Conservation (phyloP, 2,113 vertebrate species). For the Cyanistes caeruleus region DNA sequence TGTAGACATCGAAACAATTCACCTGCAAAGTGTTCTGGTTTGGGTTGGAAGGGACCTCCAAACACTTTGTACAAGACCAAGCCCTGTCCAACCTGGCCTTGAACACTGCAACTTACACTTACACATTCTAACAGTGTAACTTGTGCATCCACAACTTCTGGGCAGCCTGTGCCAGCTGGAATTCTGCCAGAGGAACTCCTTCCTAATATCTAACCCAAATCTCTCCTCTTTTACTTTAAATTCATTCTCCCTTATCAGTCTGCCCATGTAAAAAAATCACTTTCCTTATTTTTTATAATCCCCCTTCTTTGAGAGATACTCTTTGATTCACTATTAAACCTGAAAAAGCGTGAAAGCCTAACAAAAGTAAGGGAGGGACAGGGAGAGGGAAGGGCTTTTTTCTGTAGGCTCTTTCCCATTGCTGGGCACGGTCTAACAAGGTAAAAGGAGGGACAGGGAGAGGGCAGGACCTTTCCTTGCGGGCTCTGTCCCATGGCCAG, state of each 20-base stretch:
- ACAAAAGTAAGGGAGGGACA: not conserved
- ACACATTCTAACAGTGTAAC: no score
- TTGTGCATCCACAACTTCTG: not conserved
- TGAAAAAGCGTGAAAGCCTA: not conserved
- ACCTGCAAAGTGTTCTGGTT: not conserved
- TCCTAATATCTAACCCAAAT: not conserved
- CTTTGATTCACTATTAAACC: not conserved
- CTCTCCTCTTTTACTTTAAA: not conserved
- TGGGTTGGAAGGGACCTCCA: not conserved
- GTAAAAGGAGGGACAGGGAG: no score
- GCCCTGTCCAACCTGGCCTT: not conserved
- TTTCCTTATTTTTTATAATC: not conserved
- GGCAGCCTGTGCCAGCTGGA: not conserved
- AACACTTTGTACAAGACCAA: accelerated
- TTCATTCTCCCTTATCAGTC: not conserved
- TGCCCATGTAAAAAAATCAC: not conserved
- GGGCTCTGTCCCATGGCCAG: not conserved
- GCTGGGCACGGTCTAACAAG: no score
- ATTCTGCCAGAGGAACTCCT: not conserved
- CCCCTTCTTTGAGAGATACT: not conserved
- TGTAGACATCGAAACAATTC: accelerated
- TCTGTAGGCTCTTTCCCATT: accelerated
- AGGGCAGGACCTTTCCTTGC: accelerated
- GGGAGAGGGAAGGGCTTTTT: not conserved
- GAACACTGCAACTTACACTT: no score